Conservation (phyloP, 2,113 vertebrate genomes). For the Oxyura jamaicensis region DNA sequence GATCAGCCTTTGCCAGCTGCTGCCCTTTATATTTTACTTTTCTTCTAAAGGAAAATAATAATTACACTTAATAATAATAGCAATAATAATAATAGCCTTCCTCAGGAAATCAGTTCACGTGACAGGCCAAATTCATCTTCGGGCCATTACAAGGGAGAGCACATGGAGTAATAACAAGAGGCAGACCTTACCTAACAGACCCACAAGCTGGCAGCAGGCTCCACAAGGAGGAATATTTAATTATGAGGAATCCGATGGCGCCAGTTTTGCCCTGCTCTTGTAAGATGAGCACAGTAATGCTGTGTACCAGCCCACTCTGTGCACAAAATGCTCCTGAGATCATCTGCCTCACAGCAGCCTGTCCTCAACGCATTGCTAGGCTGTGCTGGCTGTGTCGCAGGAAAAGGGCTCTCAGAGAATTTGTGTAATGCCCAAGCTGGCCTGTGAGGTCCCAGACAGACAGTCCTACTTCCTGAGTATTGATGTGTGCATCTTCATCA, state of each 20-base stretch:
- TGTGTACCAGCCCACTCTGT: background rate
- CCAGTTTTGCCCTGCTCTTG: background rate
- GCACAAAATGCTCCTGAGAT: background rate
- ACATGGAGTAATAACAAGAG: background rate
- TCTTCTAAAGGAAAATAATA: background rate
- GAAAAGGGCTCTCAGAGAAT: background rate
- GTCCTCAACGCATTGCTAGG: accelerated
- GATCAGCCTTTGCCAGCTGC: background rate
- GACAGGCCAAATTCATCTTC: background rate
- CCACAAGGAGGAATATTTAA: background rate
- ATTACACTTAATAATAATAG: background rate
- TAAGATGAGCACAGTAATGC: background rate
- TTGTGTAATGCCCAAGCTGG: background rate
- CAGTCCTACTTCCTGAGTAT: accelerated
- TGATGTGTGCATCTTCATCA: background rate
- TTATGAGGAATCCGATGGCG: background rate
- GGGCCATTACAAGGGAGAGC: background rate
- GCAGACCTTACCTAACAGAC: background rate
- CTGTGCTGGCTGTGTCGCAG: accelerated
- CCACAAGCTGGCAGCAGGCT: background rate
- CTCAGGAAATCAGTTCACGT: background rate
- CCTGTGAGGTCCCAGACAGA: background rate
- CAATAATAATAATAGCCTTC: background rate
- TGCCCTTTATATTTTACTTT: background rate
- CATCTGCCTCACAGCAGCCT: background rate